A percentile compares a stretch with the other conserved stretches of the same genome.
Evolutionary conservation across 35 echinoderm and acorn worm species (phyloP).

Genomic region (Chiridota heheva): DNA sequence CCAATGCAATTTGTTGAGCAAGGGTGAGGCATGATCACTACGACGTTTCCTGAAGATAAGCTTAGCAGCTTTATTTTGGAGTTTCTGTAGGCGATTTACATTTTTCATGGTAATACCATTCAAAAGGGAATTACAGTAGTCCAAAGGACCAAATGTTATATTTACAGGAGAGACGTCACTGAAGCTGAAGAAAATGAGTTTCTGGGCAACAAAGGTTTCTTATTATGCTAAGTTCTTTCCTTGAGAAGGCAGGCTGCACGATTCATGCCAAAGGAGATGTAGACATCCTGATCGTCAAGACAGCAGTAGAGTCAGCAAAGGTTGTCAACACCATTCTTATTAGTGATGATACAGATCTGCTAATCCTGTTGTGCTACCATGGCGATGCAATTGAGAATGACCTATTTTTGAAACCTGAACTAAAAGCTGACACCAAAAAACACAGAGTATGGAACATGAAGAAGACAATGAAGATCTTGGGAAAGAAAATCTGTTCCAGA

Average conservation of each 20-base stretch:
- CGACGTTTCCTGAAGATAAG: too few species aligned
- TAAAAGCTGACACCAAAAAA: constrained; percentile 30
- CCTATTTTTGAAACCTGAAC: constrained; percentile 42
- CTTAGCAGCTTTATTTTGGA: too few species aligned
- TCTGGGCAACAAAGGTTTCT: constrained; percentile 48
- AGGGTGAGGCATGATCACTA: too few species aligned
- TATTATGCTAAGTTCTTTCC: constrained; percentile 3
- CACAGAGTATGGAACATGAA: constrained; percentile 54
- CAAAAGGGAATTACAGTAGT: constrained; percentile 8
- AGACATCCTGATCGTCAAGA: constrained; percentile 51
- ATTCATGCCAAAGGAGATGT: constrained; percentile 54
- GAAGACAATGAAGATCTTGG: not conserved
- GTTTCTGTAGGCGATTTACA: too few species aligned
- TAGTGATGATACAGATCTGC: constrained; percentile 49
- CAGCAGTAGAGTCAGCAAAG: constrained; percentile 47
- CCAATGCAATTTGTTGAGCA: too few species aligned
- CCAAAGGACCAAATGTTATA: constrained; percentile 26
- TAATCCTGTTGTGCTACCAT: constrained; percentile 41
- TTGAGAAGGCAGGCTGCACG: constrained; percentile 27
- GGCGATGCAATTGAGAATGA: not conserved
- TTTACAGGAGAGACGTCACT: constrained; percentile 43
- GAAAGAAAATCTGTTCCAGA: constrained; percentile 12
- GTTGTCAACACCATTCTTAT: constrained; percentile 35
- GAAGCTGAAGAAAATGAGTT: constrained; percentile 51
- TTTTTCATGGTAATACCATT: too few species aligned